Evolutionary conservation across 2,888 invertebrate genomes (phyloP), one percentile per base, ranked within the genome.

Genomic region (Xanthia togata): DNA sequence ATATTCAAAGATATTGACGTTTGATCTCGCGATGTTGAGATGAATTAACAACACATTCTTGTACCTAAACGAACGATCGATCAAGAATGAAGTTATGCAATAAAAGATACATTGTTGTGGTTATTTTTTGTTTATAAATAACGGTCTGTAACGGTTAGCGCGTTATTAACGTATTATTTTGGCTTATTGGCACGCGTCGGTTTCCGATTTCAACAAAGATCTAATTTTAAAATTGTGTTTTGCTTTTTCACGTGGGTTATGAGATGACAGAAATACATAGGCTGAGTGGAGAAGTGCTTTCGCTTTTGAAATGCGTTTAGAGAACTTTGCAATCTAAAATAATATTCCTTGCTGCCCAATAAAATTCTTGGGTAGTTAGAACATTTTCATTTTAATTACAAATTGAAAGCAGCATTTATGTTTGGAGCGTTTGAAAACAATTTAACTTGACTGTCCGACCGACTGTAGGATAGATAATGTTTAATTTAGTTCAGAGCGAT

Each of bases 141-240:
- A 81, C 84, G 75, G 67, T 79, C 59, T 69, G 74, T 76, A 85
- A 85, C 85, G 72, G 81, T 87, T 85, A 78, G 72, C 68, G 62
- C 57, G 85, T 83, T 87, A 87, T 78, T 86, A 85, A 73, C 83
- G 83, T 86, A 85, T 87, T 91, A 90, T 91, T 93, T 91, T 89
- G 90, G 87, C 85, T 89, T 91, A 89, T 88, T 81, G 88, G 91
- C 93, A 93, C 93, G 93, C 89, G 88, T 86, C 86, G 84, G 90
- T 88, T 89, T 89, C 83, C 78, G 75, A 90, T 93, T 92, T 88
- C 90, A 79, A 89, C 85, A 83, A 84, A 87, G 87, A 88, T 91
- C 90, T 90, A 90, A 90, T 89, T 91, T 90, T 91, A 89, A 87
- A 89, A 85, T 77, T n/a, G 62, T 84, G 84, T 87, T 88, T 87